These are phyloP conservation scores for Hydropotes inermis DNA, from an alignment of 2,113 vertebrate genomes.

Conservation along the genomic window DNA sequence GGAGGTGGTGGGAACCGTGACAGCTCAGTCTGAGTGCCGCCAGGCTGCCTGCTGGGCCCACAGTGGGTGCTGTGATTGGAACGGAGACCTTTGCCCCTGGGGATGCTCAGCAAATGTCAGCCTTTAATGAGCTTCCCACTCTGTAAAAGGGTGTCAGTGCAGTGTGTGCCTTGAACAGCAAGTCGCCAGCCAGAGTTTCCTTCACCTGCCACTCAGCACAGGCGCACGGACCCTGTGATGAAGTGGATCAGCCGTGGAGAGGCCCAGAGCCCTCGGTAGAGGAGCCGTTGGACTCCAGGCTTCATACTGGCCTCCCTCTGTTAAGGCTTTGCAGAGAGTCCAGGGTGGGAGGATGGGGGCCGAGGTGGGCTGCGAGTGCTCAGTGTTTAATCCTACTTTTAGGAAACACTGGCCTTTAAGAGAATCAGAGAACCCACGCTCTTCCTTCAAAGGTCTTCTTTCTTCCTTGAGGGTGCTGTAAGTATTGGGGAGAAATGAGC, in stretches of 20 bases:
- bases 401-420: background rate
- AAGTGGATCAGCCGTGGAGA: background rate
- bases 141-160: background rate
- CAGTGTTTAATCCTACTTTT: background rate
- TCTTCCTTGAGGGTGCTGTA: background rate
- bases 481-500: background rate
- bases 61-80: conserved; percentile 31
- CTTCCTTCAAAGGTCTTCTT: background rate
- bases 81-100: conserved; percentile 55
- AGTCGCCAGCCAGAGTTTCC: background rate
- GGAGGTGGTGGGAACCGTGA: background rate
- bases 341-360: background rate
- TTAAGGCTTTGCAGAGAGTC: background rate
- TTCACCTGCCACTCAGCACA: background rate
- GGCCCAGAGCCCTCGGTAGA: background rate
- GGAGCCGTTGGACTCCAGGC: fast-evolving
- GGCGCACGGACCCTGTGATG: background rate
- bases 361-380: background rate
- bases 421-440: background rate
- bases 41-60: background rate
- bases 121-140: conserved; percentile 64
- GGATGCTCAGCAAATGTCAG: conserved; percentile 68
- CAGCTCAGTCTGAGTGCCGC: background rate
- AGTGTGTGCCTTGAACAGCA: background rate
- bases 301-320: background rate